phyloP scores from a whole-genome alignment of 2,113 vertebrate genomes.

The Fulmarus glacialis region DNA sequence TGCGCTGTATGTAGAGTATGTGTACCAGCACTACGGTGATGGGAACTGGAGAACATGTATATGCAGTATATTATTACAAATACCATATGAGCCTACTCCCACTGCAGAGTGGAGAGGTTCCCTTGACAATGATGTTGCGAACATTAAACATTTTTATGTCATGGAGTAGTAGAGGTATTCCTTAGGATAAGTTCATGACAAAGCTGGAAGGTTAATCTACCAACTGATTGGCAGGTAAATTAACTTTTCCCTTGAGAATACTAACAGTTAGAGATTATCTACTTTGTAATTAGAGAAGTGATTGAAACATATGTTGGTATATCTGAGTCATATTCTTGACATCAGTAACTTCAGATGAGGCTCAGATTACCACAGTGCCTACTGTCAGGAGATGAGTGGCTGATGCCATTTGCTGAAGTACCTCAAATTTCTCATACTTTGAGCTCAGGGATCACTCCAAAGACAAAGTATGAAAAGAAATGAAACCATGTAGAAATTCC shows the following conservation, averaged over 20 bases:
- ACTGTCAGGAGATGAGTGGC: background rate
- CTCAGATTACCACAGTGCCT: background rate
- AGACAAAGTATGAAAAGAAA: background rate
- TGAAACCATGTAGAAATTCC: background rate
- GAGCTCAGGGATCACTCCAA: background rate
- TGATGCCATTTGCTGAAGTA: background rate
- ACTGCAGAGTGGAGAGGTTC: background rate
- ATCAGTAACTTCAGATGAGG: background rate
- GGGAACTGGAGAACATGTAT: background rate
- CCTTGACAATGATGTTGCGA: background rate
- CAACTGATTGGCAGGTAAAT: background rate
- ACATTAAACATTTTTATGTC: background rate
- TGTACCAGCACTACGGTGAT: background rate
- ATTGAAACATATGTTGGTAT: background rate
- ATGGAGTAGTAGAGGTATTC: background rate
- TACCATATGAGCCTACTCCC: accelerated
- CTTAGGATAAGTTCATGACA: background rate
- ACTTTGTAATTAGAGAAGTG: background rate
- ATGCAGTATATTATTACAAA: background rate
- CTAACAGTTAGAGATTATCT: background rate
- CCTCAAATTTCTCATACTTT: background rate
- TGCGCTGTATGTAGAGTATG: background rate
- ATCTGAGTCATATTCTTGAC: background rate
- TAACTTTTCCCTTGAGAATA: background rate
- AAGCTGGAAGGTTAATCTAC: background rate